Evolutionary conservation across 2,888 invertebrate genomes (phyloP).

Genomic region (Eupithecia abbreviata): DNA sequence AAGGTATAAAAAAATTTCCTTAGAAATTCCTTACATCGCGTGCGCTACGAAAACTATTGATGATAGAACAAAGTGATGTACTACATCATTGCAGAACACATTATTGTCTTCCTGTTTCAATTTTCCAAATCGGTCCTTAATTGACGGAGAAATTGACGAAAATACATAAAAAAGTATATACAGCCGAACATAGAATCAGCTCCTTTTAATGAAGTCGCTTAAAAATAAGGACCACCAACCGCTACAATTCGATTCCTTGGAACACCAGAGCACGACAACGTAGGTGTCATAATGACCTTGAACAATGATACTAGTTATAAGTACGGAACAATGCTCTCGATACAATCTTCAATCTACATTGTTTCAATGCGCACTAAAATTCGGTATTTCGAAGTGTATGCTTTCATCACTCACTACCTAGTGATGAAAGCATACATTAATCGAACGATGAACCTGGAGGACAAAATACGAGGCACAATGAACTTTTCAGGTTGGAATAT

Average conservation of each 20-base stretch:
- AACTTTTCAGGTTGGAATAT: too few species aligned
- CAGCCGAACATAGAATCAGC: background rate
- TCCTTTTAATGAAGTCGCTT: background rate
- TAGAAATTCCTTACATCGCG: too few species aligned
- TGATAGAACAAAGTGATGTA: too few species aligned
- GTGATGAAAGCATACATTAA: constrained; percentile 26
- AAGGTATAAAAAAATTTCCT: too few species aligned
- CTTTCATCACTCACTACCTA: background rate
- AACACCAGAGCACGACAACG: constrained; percentile 39
- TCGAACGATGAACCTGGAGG: background rate
- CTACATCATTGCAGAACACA: too few species aligned
- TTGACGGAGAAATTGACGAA: too few species aligned
- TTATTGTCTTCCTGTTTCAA: too few species aligned
- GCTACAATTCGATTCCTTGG: constrained; percentile 20
- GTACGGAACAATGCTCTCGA: constrained; percentile 61
- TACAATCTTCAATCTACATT: constrained; percentile 50
- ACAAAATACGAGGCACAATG: background rate
- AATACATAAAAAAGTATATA: too few species aligned
- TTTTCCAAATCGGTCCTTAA: too few species aligned
- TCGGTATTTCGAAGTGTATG: constrained; percentile 27
- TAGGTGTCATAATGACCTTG: constrained; percentile 66
- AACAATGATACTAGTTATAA: constrained; percentile 55
- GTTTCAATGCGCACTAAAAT: constrained; percentile 54
- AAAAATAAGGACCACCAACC: background rate
- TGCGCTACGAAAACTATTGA: too few species aligned